phyloP scores from a whole-genome alignment of 2,113 vertebrate species.

The Casuarius casuarius region DNA sequence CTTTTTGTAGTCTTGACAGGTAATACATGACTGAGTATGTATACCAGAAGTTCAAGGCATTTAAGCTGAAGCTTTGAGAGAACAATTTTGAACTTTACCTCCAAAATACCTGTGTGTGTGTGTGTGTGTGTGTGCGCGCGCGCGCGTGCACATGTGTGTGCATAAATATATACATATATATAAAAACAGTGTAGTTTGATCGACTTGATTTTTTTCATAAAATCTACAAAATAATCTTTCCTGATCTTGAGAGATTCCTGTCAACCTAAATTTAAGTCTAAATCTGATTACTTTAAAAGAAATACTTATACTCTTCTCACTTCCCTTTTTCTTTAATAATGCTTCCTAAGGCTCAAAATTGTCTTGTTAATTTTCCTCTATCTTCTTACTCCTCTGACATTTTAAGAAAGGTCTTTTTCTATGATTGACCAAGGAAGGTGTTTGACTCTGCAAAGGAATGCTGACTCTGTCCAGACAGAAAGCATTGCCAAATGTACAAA shows the following conservation, averaged over 20 bases:
- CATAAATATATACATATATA: not conserved
- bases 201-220: not conserved
- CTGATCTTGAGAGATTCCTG: not conserved
- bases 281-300: not conserved
- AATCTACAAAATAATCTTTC: not conserved
- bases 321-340: not conserved
- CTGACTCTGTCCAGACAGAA: not conserved
- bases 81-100: not conserved
- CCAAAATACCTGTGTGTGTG: not conserved
- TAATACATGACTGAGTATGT: not conserved
- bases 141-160: too few relatives aligned
- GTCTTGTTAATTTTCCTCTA: not conserved
- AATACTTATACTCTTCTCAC: not conserved
- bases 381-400: slow-evolving; percentile 12
- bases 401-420: not conserved
- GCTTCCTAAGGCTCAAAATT: slow-evolving; percentile 1
- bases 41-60: not conserved
- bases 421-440: not conserved
- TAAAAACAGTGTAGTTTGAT: not conserved
- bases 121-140: not conserved
- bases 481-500: not conserved
- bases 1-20: not conserved
- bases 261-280: not conserved
- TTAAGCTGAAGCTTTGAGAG: not conserved
- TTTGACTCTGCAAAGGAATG: slow-evolving; percentile 16